Evolutionary conservation across 1,140 invertebrate genomes (phyloP), one percentile per base, ranked within the genome.

Genomic region (Plectus sambesii): DNA sequence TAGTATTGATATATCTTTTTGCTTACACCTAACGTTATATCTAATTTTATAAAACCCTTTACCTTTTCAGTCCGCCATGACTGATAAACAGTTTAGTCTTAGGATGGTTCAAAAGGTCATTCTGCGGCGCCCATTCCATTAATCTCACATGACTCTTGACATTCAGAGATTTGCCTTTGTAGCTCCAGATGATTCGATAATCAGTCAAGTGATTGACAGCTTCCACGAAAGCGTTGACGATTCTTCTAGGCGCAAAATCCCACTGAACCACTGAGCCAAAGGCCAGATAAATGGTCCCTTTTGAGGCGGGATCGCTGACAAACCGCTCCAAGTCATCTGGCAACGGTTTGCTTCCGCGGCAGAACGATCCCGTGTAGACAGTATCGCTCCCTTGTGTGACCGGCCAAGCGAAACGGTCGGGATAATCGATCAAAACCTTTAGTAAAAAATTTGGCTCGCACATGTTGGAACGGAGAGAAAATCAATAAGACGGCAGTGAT

Each of bases 61-160:
- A 60, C 59, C 61, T 64, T 51, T 62, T 62, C 9, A 62, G 20
- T 19, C 60, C 60, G 36, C 57, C 60, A 49, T 62, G 60, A n/a
- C 53, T 64, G 20, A 62, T 29, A 45, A 64, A 62, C 1, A 64
- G 22, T 8, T 26, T 33, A 0, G 60, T 62, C n/a, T 53, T 57
- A 4, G 42, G 37, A 38, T 62, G 61, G 40, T 33, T 12, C 5
- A 62, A 17, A 38, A 62, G 49, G 15, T 51, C 59, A n/a, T 53
- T 39, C 30, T 62, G 61, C 12, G 61, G 59, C 12, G 61, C 61
- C 59, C 59, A 61, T 12, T 46, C 42, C 19, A 42, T 40, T 3
- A 8, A 9, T 37, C 24, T 33, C 9, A 24, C 9, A 20, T 55
- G 25, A 17, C 15, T 6, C 39, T 19, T 3, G 27, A 56, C 12